Evolutionary conservation across 1,140 invertebrate genomes (phyloP).

Genomic region (Chironomus tepperi): DNA sequence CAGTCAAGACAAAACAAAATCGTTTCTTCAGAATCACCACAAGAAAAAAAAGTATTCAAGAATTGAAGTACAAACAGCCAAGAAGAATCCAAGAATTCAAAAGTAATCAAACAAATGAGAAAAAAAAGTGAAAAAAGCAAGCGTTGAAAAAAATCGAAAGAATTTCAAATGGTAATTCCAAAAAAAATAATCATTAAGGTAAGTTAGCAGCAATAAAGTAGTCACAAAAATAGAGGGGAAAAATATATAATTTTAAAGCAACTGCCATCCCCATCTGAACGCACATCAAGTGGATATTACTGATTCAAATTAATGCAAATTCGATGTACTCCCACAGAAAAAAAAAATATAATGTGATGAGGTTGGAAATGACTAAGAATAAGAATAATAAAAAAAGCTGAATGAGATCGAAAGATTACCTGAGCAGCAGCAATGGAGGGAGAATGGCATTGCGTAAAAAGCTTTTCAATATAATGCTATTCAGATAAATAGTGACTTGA

Average conservation of each 20-base stretch:
- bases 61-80: too few relatives aligned
- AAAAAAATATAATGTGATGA: neutral
- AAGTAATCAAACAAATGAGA: neutral
- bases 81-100: neutral
- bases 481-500: neutral
- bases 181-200: neutral
- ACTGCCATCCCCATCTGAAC: neutral
- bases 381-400: too few relatives aligned
- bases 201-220: neutral
- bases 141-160: neutral
- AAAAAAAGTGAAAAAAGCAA: neutral
- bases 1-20: too few relatives aligned
- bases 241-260: neutral
- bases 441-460: neutral
- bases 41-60: too few relatives aligned
- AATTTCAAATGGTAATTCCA: neutral
- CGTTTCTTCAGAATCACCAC: too few relatives aligned
- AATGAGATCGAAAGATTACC: too few relatives aligned
- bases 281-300: neutral
- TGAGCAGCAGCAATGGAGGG: neutral
- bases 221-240: neutral
- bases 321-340: neutral
- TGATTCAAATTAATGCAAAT: conserved; percentile 4
- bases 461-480: neutral
- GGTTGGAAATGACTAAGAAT: neutral